Conservation (phyloP, 2,113 vertebrate species). For the Gobio gobio region DNA sequence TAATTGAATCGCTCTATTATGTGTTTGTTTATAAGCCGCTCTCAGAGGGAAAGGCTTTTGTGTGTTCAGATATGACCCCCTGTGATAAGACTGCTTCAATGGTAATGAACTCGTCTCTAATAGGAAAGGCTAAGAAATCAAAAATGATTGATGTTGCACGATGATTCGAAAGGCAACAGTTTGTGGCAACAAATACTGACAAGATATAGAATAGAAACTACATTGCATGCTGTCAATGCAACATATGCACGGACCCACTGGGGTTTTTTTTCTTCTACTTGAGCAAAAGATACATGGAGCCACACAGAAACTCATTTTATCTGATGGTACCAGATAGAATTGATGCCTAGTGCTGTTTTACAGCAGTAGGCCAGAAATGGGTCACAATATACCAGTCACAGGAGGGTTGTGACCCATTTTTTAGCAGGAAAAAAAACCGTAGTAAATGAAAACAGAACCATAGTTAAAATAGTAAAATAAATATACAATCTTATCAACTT, state of each 20-base stretch:
- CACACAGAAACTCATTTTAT: not conserved
- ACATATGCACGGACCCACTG: not conserved
- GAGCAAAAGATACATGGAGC: not conserved
- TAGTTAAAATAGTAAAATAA: not conserved
- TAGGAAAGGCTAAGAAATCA: not conserved
- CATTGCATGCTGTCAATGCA: not conserved
- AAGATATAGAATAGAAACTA: not conserved
- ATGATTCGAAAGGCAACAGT: not conserved
- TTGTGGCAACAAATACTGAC: not conserved
- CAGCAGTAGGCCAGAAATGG: not conserved
- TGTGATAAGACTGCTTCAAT: slow-evolving; percentile 5
- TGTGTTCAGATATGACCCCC: slow-evolving; percentile 16
- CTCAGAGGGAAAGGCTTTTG: not conserved
- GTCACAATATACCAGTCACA: not conserved
- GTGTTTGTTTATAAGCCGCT: slow-evolving; percentile 10
- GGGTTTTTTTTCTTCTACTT: not conserved
- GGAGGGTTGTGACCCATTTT: not conserved
- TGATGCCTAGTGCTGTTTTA: not conserved
- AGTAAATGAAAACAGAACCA: not conserved
- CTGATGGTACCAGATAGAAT: not conserved
- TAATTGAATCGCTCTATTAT: slow-evolving; percentile 32
- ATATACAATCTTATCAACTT: not conserved
- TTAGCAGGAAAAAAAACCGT: not conserved
- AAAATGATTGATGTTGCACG: not conserved
- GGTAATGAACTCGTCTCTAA: slow-evolving; percentile 18